Evolutionary conservation across 2,797 vertebrate genomes (phyloP).

Genomic region (Kryptolebias ocellatus): DNA sequence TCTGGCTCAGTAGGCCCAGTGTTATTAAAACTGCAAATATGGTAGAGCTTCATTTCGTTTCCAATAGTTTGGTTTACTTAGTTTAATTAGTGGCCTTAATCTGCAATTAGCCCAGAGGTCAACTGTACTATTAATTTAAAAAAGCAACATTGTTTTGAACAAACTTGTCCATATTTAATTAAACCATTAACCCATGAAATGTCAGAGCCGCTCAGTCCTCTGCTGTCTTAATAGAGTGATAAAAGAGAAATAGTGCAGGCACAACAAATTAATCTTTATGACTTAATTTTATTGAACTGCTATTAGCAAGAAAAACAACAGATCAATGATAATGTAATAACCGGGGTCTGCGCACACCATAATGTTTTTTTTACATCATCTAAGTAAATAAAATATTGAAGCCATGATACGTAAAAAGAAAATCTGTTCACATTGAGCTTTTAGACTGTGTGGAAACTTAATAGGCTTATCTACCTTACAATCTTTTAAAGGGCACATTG

Average conservation of each 20-base stretch:
- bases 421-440: neutral
- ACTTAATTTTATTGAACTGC: conserved; percentile 42
- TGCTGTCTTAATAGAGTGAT: conserved; percentile 51
- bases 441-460: too few species aligned
- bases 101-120: conserved; percentile 84
- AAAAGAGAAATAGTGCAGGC: conserved; percentile 37
- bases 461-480: conserved; percentile 7
- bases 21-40: conserved; percentile 74
- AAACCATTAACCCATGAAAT: conserved; percentile 78
- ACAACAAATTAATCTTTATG: conserved; percentile 47
- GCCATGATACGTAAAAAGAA: neutral
- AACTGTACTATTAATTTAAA: conserved; percentile 67
- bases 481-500: conserved; percentile 13
- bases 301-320: conserved; percentile 22
- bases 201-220: conserved; percentile 70
- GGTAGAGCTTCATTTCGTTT: conserved; percentile 74
- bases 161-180: conserved; percentile 81
- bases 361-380: conserved; percentile 3
- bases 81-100: conserved; percentile 85
- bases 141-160: conserved; percentile 73
- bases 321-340: conserved; percentile 21
- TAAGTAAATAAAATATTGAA: neutral
- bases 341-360: conserved; percentile 8
- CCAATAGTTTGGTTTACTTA: conserved; percentile 78
- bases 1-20: conserved; percentile 50